Percentiles rank a stretch among this genome's conserved stretches.
Evolutionary conservation across 1,140 invertebrate species (phyloP).

Genomic region (Xylocopa sonorina): DNA sequence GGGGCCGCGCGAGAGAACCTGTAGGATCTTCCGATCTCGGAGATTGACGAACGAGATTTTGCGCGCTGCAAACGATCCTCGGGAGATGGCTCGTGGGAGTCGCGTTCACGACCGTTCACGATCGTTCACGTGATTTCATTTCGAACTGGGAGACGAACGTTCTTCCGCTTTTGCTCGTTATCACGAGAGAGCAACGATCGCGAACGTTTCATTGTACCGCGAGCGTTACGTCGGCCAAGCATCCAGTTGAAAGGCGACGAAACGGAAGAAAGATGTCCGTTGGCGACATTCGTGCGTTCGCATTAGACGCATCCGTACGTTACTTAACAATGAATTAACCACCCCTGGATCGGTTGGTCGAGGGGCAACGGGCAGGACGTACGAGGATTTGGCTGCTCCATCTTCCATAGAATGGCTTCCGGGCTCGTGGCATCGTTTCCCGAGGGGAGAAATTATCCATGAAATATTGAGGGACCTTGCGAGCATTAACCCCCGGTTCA

Average conservation of each 20-base stretch:
- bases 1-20: constrained; percentile 32
- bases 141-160: too few relatives aligned
- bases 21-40: constrained; percentile 44
- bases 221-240: background rate
- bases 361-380: constrained; percentile 63
- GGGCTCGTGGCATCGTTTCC: constrained; percentile 62
- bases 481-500: constrained; percentile 70
- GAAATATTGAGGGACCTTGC: constrained; percentile 73
- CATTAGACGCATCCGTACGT: constrained; percentile 67
- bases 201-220: constrained; percentile 2
- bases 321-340: constrained; percentile 73
- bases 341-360: constrained; percentile 57
- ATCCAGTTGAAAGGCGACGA: constrained; percentile 49
- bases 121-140: too few relatives aligned
- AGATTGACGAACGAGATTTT: constrained; percentile 63
- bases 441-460: constrained; percentile 74
- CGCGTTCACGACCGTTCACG: too few relatives aligned
- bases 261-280: constrained; percentile 52
- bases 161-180: too few relatives aligned
- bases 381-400: constrained; percentile 68
- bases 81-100: constrained; percentile 4
- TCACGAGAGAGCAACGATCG: background rate
- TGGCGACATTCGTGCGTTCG: constrained; percentile 51
- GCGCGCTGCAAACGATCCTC: background rate
- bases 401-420: constrained; percentile 68